Evolutionary conservation across 35 echinoderm and acorn worm species (phyloP), one percentile per base, ranked within the genome.

Genomic region (Ophioderma brevispina): DNA sequence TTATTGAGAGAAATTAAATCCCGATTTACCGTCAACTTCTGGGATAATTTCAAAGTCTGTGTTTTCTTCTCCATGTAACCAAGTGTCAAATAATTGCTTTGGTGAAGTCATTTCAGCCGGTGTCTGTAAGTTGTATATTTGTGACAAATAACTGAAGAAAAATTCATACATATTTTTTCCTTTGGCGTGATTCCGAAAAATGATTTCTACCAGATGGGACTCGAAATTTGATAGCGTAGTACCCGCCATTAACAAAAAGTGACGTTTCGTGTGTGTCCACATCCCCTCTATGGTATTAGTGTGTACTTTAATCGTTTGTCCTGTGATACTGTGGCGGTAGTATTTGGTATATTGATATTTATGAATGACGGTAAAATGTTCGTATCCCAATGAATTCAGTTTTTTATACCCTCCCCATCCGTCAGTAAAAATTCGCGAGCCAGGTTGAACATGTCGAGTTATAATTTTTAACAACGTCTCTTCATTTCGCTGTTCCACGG

Each of bases 191-290:
- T 75, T 87, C 40, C 85, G 17, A 33, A 59, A 75, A 36, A 77
- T 37, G 55, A 87, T 77, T 31, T 87, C 64, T 1, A 31, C 11
- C 1, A 87, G 30, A 77, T 87, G 85, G 31, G 59, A 36, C 30
- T 87, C 37, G 41, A 87, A 87, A 8, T 83, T 41, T 18, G 3
- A 17, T 1, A 83, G 2, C 2, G 1, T 25, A n/a, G 63, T 87
- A 33, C 85, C 55, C 19, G 37, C 38, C 18, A 87, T 87, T 31
- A 40, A 13, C 1, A 4, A 25, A 70, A 87, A 87, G 23, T 77
- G 85, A 25, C 1, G 2, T 40, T 87, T 87, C 18, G 85, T 64
- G 63, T 87, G 85, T 34, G 30, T 87, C 85, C 85, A 87, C 5
- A 64, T 13, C 0, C 85, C 85, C 77, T 87, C 64, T 18, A 87